These are phyloP conservation scores for Pinctada fucata DNA, from an alignment of 2,888 invertebrate species.

Conservation along the genomic window DNA sequence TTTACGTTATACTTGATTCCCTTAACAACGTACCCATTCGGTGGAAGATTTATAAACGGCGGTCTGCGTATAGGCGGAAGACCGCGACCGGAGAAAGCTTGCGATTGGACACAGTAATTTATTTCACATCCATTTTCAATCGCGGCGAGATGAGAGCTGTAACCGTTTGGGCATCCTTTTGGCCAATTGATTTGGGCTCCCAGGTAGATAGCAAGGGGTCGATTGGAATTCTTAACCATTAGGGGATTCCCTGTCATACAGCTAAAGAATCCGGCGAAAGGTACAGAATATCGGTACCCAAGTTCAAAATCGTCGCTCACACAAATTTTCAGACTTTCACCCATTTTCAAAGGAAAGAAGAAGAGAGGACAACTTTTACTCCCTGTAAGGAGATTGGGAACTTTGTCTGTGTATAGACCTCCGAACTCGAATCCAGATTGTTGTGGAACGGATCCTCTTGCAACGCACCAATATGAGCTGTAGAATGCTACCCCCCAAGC, in stretches of 20 bases:
- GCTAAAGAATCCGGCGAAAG: slow-evolving; percentile 68
- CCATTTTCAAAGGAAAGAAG: slow-evolving; percentile 54
- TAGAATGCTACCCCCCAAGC: slow-evolving; percentile 48
- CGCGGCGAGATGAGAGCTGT: slow-evolving; percentile 63
- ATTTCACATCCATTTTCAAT: slow-evolving; percentile 63
- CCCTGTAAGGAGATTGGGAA: slow-evolving; percentile 57
- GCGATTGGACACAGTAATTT: slow-evolving; percentile 59
- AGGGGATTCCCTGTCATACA: slow-evolving; percentile 61
- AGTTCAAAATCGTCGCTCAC: slow-evolving; percentile 66
- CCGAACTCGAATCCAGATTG: slow-evolving; percentile 64
- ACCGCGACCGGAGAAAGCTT: slow-evolving; percentile 49
- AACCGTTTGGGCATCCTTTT: slow-evolving; percentile 58
- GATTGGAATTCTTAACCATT: slow-evolving; percentile 33
- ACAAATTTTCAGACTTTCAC: slow-evolving; percentile 56
- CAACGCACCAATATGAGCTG: slow-evolving; percentile 64
- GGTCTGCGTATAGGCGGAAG: slow-evolving; percentile 58
- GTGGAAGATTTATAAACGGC: slow-evolving; percentile 56
- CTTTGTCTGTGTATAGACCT: slow-evolving; percentile 58
- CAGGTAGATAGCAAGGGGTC: slow-evolving; percentile 12
- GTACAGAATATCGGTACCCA: slow-evolving; percentile 50
- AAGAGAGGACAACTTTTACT: slow-evolving; percentile 53
- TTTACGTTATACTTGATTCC: too few relatives aligned
- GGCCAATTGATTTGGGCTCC: slow-evolving; percentile 41
- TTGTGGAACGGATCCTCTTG: slow-evolving; percentile 42
- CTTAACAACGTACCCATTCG: slow-evolving; percentile 5